phyloP scores from a whole-genome alignment of 2,113 vertebrate species.

The Balaeniceps rex region DNA sequence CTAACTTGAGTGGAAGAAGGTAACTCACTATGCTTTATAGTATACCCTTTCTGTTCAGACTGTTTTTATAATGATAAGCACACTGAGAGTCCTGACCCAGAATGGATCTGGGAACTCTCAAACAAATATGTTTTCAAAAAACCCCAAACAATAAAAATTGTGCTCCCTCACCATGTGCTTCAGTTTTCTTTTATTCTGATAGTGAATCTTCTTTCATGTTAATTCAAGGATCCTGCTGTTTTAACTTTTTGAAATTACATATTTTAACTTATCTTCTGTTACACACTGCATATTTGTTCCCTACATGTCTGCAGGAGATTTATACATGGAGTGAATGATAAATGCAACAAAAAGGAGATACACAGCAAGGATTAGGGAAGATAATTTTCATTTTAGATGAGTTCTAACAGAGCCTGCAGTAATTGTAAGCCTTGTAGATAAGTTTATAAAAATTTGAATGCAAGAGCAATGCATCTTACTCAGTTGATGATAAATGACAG shows the following conservation, averaged over 20 bases:
- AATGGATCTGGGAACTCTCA: background rate
- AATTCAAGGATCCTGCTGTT: background rate
- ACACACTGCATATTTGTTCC: background rate
- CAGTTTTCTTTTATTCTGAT: background rate
- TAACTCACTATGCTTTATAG: background rate
- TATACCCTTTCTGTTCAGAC: background rate
- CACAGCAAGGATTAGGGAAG: background rate
- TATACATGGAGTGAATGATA: background rate
- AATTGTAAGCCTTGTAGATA: background rate
- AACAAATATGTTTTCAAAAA: background rate
- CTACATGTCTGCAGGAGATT: background rate
- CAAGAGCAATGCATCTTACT: background rate
- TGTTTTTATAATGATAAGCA: background rate
- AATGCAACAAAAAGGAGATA: background rate
- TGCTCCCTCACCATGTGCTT: background rate
- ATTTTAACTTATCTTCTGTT: background rate
- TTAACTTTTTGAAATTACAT: background rate
- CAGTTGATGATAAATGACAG: background rate
- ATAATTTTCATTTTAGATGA: background rate
- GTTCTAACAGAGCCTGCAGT: background rate
- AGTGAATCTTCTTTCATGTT: background rate
- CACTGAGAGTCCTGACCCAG: background rate
- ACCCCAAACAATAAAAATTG: background rate
- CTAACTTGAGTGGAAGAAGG: background rate
- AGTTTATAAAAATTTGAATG: background rate